A percentile compares a stretch with the other conserved stretches of the same genome.
These are phyloP conservation scores for Oncorhynchus tshawytscha DNA, from an alignment of 2,113 vertebrate genomes.

Conservation along the genomic window DNA sequence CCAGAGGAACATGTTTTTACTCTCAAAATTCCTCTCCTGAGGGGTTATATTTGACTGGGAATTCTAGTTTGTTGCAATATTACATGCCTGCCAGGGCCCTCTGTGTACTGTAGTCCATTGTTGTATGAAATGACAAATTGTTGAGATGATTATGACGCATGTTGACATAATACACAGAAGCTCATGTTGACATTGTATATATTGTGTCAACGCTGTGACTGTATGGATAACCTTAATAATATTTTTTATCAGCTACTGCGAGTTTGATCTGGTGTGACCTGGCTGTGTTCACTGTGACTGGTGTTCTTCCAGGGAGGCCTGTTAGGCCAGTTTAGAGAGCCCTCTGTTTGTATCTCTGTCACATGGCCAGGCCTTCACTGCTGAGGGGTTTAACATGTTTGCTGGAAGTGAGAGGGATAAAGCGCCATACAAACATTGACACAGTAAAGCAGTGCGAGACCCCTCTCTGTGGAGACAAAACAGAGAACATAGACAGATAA, in stretches of 20 bases:
- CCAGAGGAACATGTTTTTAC: conserved; percentile 46
- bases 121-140: neutral
- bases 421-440: conserved; percentile 61
- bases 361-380: conserved; percentile 34
- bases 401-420: conserved; percentile 50
- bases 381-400: conserved; percentile 36
- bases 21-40: conserved; percentile 39
- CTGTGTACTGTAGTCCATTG: neutral
- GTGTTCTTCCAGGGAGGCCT: conserved; percentile 23
- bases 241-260: conserved; percentile 17
- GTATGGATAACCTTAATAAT: neutral
- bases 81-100: neutral
- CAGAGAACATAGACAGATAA: conserved; percentile 43
- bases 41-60: conserved; percentile 21
- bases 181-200: neutral
- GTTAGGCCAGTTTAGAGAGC: neutral
- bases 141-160: neutral
- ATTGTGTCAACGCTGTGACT: neutral
- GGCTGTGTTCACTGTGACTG: neutral
- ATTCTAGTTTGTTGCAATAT: neutral
- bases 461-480: conserved; percentile 45
- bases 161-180: neutral
- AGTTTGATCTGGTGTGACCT: conserved; percentile 30
- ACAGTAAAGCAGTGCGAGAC: conserved; percentile 47
- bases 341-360: conserved; percentile 12